phyloP scores from a whole-genome alignment of 1,140 invertebrate genomes.

The Caenorhabditis brenneri region DNA sequence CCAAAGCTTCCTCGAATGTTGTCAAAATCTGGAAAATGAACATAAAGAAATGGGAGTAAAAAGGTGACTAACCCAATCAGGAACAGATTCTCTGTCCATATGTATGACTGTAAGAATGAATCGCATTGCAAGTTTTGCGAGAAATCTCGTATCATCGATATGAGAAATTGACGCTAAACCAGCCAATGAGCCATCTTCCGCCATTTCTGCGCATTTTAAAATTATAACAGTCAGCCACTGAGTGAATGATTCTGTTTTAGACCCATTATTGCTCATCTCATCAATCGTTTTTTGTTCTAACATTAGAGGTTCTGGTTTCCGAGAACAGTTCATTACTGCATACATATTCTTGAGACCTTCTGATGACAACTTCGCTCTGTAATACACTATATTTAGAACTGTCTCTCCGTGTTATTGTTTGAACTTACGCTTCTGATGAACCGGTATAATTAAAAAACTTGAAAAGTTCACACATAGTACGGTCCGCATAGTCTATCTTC shows the following conservation, averaged over 20 bases:
- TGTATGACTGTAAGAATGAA: not conserved
- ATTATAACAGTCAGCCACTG: conserved; percentile 1
- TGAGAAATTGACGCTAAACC: not conserved
- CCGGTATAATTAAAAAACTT: not conserved
- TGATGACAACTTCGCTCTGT: not conserved
- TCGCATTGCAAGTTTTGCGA: not conserved
- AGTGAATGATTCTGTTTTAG: not conserved
- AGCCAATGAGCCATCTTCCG: not conserved
- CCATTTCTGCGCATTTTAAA: not conserved
- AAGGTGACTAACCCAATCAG: not conserved
- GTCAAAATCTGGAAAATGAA: not conserved
- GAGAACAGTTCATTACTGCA: not conserved
- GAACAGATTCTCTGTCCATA: not conserved
- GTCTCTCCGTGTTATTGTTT: not conserved
- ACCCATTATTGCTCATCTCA: not conserved
- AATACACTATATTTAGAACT: not conserved
- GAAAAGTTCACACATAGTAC: not conserved
- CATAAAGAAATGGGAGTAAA: not conserved
- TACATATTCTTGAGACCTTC: not conserved
- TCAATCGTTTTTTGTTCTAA: conserved; percentile 8
- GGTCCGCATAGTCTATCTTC: not conserved
- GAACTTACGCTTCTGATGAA: not conserved
- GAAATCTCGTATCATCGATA: not conserved
- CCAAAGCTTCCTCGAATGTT: not conserved
- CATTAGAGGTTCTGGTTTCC: not conserved